A percentile compares a stretch with the other conserved stretches of the same genome.
These are phyloP conservation scores for Motacilla alba DNA, from an alignment of 2,113 vertebrate species.

Conservation along the genomic window DNA sequence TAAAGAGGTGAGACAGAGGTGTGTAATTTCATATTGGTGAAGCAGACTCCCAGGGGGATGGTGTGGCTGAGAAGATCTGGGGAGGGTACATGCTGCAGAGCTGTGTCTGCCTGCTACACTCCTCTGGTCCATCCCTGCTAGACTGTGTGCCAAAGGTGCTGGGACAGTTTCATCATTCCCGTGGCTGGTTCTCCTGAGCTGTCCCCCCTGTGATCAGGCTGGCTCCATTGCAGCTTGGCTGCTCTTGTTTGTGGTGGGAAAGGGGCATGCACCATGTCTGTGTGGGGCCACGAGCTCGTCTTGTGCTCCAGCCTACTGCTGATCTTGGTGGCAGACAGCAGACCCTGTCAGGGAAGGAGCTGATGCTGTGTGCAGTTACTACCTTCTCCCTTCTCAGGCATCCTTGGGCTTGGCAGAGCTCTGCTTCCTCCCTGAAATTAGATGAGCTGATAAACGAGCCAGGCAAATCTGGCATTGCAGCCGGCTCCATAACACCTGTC, in stretches of 20 bases:
- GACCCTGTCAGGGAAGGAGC: not conserved
- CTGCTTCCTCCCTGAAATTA: not conserved
- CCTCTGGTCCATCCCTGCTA: not conserved
- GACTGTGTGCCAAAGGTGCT: not conserved
- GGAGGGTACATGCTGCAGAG: fast-evolving
- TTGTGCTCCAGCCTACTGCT: not conserved
- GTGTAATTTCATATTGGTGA: constrained; percentile 14
- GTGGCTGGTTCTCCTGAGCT: not conserved
- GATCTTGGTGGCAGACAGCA: not conserved
- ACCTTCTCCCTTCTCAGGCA: not conserved
- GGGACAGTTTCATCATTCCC: not conserved
- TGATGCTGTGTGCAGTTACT: not conserved
- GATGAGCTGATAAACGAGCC: not conserved
- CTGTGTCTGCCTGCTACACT: not conserved
- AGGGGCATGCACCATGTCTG: not conserved
- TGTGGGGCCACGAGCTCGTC: not conserved
- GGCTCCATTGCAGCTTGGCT: not conserved
- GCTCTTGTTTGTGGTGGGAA: not conserved
- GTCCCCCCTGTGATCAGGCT: not conserved
- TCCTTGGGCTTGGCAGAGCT: not conserved
- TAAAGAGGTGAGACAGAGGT: not conserved
- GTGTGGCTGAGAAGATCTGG: not conserved
- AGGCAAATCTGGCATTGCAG: not conserved
- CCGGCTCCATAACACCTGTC: not conserved
- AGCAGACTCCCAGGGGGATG: not conserved